Evolutionary conservation across 2,888 invertebrate genomes (phyloP).

Genomic region (Andrena dorsata): DNA sequence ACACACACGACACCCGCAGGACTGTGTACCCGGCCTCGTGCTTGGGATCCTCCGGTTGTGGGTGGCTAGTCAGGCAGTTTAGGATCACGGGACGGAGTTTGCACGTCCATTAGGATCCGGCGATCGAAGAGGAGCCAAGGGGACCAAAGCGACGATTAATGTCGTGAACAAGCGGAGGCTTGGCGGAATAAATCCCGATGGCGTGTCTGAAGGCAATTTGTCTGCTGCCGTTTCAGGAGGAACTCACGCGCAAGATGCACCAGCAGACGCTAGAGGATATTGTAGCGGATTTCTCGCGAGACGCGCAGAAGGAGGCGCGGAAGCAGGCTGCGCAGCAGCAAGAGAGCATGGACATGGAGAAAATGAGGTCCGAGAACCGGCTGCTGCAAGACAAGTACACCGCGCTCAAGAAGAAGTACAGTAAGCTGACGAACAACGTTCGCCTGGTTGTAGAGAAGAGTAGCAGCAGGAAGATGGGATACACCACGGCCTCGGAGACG

Average conservation of each 20-base stretch:
- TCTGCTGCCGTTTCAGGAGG: constrained; percentile 86
- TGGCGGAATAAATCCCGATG: neutral
- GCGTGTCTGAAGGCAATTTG: constrained; percentile 5
- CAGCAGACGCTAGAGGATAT: constrained; percentile 89
- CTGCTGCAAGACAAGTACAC: constrained; percentile 92
- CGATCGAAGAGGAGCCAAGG: neutral
- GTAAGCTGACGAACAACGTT: constrained; percentile 92
- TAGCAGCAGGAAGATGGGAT: constrained; percentile 86
- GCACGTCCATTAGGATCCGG: neutral
- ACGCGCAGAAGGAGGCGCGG: constrained; percentile 86
- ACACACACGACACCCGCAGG: neutral
- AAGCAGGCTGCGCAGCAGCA: constrained; percentile 80
- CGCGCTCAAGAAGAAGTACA: constrained; percentile 93
- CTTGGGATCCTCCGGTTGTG: neutral
- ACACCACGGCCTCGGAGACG: constrained; percentile 91
- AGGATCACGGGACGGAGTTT: neutral
- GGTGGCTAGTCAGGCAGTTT: neutral
- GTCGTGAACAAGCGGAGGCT: neutral
- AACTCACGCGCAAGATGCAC: constrained; percentile 89
- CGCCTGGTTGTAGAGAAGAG: constrained; percentile 91
- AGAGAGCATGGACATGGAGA: constrained; percentile 86
- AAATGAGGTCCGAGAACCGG: constrained; percentile 90
- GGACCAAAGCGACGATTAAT: neutral
- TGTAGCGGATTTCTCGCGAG: constrained; percentile 87
- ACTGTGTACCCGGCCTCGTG: neutral